Conservation (phyloP, 2,113 vertebrate species). For the Megalops atlanticus region DNA sequence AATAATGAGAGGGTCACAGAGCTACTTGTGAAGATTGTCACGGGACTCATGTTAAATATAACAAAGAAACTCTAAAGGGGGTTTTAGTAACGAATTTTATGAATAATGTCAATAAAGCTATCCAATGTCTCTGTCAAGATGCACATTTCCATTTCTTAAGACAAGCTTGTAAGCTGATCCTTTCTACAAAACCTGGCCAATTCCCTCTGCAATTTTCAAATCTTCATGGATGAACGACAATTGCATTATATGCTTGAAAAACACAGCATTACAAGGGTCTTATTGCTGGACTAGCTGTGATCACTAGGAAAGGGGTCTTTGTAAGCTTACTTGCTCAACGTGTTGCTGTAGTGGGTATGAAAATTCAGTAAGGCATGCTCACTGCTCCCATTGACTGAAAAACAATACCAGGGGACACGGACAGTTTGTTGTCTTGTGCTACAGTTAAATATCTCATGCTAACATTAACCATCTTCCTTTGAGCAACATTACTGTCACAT, state of each 20-base stretch:
- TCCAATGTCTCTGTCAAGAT: conserved; percentile 26
- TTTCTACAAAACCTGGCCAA: conserved; percentile 11
- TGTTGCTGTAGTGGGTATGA: background rate
- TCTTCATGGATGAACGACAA: conserved; percentile 29
- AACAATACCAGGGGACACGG: background rate
- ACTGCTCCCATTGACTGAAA: background rate
- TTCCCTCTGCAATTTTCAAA: conserved; percentile 22
- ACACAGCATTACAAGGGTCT: conserved; percentile 12
- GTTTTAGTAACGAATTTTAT: background rate
- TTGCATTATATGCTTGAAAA: conserved; percentile 22
- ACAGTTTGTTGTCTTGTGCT: conserved; percentile 9
- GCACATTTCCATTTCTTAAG: conserved; percentile 20
- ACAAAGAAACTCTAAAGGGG: conserved; percentile 1
- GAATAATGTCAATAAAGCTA: conserved; percentile 29
- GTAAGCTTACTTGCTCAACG: background rate
- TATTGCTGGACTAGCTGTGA: conserved; percentile 1
- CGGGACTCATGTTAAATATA: conserved; percentile 1
- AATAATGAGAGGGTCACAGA: background rate
- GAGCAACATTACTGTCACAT: conserved; percentile 47
- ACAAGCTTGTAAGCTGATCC: background rate
- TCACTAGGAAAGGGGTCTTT: conserved; percentile 7
- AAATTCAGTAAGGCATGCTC: background rate
- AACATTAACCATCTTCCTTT: conserved; percentile 30
- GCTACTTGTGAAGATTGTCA: background rate
- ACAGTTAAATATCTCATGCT: conserved; percentile 24